phyloP scores from a whole-genome alignment of 2,113 vertebrate genomes.

The Ptyas mucosa region DNA sequence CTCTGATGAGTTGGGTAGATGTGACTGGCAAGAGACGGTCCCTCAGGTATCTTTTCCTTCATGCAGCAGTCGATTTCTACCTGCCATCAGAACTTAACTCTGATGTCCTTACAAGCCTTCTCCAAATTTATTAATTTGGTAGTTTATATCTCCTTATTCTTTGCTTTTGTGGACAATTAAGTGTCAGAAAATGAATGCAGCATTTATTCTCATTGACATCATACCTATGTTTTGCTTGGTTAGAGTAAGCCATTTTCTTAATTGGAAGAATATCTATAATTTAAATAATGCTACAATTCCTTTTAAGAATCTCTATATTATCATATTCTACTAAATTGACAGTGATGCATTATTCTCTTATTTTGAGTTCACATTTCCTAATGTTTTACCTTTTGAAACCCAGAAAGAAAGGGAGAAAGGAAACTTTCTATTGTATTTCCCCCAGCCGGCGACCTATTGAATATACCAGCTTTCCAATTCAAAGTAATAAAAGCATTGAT shows the following conservation, averaged over 20 bases:
- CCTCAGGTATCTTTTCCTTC: not conserved
- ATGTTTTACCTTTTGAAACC: constrained; percentile 29
- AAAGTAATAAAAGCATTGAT: constrained; percentile 59
- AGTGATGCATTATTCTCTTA: constrained; percentile 14
- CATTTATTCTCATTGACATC: constrained; percentile 17
- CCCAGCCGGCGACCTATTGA: constrained; percentile 28
- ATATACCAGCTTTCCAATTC: constrained; percentile 52
- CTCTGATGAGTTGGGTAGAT: no score
- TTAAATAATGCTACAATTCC: not conserved
- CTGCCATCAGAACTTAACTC: not conserved
- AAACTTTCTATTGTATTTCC: constrained; percentile 35
- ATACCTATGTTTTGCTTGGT: constrained; percentile 19
- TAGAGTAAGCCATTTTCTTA: constrained; percentile 21
- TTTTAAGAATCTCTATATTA: constrained; percentile 9
- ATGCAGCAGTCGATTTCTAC: not conserved
- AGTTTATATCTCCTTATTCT: not conserved
- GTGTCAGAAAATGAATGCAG: not conserved
- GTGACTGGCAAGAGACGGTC: no score
- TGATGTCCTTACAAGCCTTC: not conserved
- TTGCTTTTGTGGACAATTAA: constrained; percentile 11
- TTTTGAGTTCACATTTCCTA: constrained; percentile 24
- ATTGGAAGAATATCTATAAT: not conserved
- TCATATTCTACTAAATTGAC: constrained; percentile 25
- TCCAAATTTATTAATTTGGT: not conserved
- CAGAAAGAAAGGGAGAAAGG: constrained; percentile 36